Percentiles rank a stretch among this genome's conserved stretches.
Evolutionary conservation across 2,888 invertebrate species (phyloP).

Genomic region (Carcina quercana): DNA sequence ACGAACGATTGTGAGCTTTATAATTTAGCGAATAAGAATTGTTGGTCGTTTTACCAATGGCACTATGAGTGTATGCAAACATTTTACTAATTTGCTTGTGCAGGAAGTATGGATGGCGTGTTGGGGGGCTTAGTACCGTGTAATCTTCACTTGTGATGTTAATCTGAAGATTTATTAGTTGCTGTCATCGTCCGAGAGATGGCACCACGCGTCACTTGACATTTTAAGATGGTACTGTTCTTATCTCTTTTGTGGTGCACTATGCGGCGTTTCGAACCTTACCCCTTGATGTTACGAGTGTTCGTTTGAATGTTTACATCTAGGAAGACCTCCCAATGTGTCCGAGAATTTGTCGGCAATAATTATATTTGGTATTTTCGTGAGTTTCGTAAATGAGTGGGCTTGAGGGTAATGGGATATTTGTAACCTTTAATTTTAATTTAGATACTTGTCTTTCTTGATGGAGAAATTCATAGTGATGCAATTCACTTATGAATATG

Average conservation of each 20-base stretch:
- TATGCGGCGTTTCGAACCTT: constrained; percentile 30
- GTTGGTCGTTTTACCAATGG: constrained; percentile 12
- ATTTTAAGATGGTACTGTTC: constrained; percentile 43
- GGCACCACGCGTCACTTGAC: constrained; percentile 69
- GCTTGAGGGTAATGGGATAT: too few relatives aligned
- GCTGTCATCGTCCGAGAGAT: constrained; percentile 68
- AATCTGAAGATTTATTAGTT: constrained; percentile 70
- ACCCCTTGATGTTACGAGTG: constrained; percentile 6
- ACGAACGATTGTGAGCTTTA: constrained; percentile 32
- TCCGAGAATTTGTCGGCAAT: background rate
- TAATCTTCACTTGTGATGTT: constrained; percentile 71
- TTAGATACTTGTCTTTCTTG: too few relatives aligned
- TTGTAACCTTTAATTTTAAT: too few relatives aligned
- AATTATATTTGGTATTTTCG: too few relatives aligned
- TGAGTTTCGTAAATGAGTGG: too few relatives aligned
- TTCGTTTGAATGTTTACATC: background rate
- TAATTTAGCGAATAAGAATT: constrained; percentile 21
- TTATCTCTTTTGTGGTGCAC: constrained; percentile 33
- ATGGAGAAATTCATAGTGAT: too few relatives aligned
- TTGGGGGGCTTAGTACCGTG: constrained; percentile 62
- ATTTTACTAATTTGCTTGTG: constrained; percentile 66
- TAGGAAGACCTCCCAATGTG: constrained; percentile 24
- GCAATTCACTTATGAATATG: too few relatives aligned
- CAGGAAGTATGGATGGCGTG: constrained; percentile 71
- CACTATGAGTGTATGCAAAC: constrained; percentile 41